Conservation (phyloP, 2,113 vertebrate genomes). For the Callionymus lyra region DNA sequence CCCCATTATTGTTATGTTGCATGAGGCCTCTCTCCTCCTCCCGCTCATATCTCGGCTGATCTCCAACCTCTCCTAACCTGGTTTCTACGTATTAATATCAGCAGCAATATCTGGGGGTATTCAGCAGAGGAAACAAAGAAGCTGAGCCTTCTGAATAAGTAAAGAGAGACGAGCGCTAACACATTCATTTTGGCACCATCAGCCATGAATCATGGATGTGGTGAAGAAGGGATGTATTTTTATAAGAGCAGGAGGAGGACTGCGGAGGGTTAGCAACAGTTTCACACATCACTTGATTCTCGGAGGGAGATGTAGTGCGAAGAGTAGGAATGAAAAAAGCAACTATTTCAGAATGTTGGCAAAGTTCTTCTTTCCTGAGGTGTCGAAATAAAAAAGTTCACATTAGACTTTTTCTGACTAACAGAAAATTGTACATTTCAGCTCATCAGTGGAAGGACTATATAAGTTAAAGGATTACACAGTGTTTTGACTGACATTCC, state of each 20-base stretch:
- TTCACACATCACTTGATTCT: slow-evolving; percentile 27
- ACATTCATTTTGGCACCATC: slow-evolving; percentile 37
- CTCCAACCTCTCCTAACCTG: neutral
- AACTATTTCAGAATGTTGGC: slow-evolving; percentile 11
- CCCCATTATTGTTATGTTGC: neutral
- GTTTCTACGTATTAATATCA: slow-evolving; percentile 2
- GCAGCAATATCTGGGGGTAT: neutral
- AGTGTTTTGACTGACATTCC: no score
- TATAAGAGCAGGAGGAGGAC: slow-evolving; percentile 22
- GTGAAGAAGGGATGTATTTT: slow-evolving; percentile 36
- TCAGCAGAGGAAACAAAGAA: slow-evolving; percentile 19
- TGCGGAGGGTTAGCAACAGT: slow-evolving; percentile 26
- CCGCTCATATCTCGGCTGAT: neutral
- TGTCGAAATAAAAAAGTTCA: no score
- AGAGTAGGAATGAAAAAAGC: slow-evolving; percentile 14
- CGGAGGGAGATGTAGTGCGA: slow-evolving; percentile 19
- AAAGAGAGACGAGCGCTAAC: slow-evolving; percentile 35
- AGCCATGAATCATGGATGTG: slow-evolving; percentile 38
- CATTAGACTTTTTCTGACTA: no score
- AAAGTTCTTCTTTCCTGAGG: neutral
- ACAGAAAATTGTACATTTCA: no score
- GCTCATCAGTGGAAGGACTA: no score
- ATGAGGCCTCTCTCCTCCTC: neutral
- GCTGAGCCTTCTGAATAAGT: slow-evolving; percentile 35
- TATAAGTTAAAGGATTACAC: no score